Evolutionary conservation across 2,797 vertebrate genomes (phyloP).

Genomic region (Monodelphis domestica): DNA sequence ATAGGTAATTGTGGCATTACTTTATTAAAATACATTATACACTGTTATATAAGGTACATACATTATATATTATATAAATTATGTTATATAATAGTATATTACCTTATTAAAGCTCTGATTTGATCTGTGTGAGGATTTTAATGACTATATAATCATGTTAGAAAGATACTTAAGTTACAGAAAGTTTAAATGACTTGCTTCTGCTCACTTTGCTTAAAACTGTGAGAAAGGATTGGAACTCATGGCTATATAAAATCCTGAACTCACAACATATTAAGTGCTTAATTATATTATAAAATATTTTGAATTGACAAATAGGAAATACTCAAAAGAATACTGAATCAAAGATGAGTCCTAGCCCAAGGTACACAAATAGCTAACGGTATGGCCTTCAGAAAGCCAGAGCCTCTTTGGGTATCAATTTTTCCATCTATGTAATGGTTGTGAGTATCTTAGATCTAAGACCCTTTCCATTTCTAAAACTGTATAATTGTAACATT

Average conservation of each 20-base stretch:
- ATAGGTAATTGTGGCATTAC: background rate
- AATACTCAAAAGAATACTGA: background rate
- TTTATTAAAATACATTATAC: background rate
- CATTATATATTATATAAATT: too few species aligned
- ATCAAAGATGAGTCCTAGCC: background rate
- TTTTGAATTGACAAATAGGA: background rate
- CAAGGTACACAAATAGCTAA: background rate
- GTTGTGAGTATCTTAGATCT: background rate
- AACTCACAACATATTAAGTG: background rate
- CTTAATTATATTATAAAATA: background rate
- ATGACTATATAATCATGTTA: background rate
- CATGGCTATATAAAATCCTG: background rate
- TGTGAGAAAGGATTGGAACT: background rate
- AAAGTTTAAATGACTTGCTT: background rate
- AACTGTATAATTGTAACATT: conserved; percentile 2
- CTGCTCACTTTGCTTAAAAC: background rate
- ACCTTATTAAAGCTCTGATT: background rate
- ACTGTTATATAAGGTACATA: too few species aligned
- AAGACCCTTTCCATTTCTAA: background rate
- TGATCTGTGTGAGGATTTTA: background rate
- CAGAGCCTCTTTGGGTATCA: background rate
- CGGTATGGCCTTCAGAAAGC: background rate
- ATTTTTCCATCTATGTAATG: background rate
- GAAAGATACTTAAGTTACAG: background rate
- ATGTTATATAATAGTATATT: too few species aligned